Evolutionary conservation across 2,888 invertebrate genomes (phyloP), one percentile per base, ranked within the genome.

Genomic region (Chaetoderma sp.): DNA sequence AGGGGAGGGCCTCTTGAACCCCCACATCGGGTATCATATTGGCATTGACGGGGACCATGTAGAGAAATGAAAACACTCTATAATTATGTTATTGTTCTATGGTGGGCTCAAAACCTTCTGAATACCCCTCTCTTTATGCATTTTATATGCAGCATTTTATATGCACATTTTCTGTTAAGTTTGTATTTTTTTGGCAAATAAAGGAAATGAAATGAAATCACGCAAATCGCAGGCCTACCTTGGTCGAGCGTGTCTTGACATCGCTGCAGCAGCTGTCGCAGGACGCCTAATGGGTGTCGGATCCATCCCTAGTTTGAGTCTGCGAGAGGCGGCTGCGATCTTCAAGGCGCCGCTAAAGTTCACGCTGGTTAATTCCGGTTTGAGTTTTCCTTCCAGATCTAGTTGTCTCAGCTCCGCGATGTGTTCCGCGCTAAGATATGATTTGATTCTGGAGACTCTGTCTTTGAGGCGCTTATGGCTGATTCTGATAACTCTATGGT

Each of bases 391-490:
- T 30, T 76, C 65, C 5, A 69, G 62, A 50, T 83, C 83, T 44
- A 80, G 59, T 18, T 71, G 54, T 52, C 76, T 71, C 21, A 83
- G 60, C 33, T 76, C 72, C 0, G 67, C 65, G 16, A 83, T 80
- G 56, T 83, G 76, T 1, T 81, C 78, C 5, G 69, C 67, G 1
- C 72, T 68, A 0, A 83, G 68, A 62, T 81, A 65, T 5, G 81
- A 81, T 57, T 75, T 78, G 25, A 83, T 82, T 28, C 71, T 74
- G 0, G 77, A 68, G 0, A 82, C 82, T 60, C 72, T 78, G 32
- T 81, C 79, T 60, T 80, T 80, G 27, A 83, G 65, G 16, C 77
- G 72, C 60, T 74, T 75, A 64, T 80, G 75, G 39, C 77, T 75
- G 16, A 82, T 74, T 58, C 77, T 80, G 45, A 83, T 72, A 25